Conservation (phyloP, 2,797 vertebrate genomes). For the Hoplostethus mediterraneus region DNA sequence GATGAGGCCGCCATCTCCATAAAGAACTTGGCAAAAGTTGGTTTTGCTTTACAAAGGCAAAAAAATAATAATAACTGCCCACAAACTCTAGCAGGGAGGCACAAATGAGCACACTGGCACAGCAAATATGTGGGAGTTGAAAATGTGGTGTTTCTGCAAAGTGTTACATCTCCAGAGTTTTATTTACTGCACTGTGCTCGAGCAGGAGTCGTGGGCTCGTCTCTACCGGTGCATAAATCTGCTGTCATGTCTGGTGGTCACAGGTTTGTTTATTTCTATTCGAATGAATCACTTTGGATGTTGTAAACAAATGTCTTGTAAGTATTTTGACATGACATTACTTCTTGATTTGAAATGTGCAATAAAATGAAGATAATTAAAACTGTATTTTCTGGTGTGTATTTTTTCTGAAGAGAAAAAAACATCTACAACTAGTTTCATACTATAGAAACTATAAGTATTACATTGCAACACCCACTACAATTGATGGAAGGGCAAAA, state of each 20-base stretch:
- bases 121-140: conserved; percentile 27
- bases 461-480: no score
- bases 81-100: conserved; percentile 46
- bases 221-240: background rate
- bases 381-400: background rate
- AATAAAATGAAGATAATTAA: background rate
- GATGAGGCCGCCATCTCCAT: conserved; percentile 56
- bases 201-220: conserved; percentile 12
- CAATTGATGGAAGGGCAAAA: no score
- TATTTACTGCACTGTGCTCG: conserved; percentile 23
- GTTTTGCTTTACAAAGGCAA: conserved; percentile 54
- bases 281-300: no score
- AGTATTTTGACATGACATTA: background rate
- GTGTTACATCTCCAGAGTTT: conserved; percentile 44
- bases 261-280: no score
- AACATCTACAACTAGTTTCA: no score
- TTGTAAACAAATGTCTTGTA: background rate
- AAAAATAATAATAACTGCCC: conserved; percentile 38
- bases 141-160: conserved; percentile 44
- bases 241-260: no score
- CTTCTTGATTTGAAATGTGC: background rate
- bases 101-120: conserved; percentile 56
- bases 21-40: conserved; percentile 53
- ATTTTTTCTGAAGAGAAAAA: no score
- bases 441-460: no score